These are phyloP conservation scores for Neodiprion pinetum DNA, from an alignment of 1,140 invertebrate genomes.

Conservation along the genomic window DNA sequence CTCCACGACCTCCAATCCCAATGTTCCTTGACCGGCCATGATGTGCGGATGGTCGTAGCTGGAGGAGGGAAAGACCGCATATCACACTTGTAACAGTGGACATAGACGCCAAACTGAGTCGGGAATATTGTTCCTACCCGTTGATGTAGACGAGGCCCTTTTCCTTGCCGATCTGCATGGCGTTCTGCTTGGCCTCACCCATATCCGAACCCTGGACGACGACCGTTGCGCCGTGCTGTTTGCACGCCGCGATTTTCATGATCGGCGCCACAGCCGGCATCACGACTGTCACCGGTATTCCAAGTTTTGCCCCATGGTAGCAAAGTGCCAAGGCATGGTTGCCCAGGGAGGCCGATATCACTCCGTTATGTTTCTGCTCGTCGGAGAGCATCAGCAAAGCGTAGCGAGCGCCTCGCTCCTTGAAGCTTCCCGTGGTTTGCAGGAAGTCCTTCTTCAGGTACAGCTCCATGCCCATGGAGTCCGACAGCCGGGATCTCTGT, in stretches of 20 bases:
- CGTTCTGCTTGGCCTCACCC: constrained; percentile 82
- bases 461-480: constrained; percentile 80
- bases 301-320: constrained; percentile 84
- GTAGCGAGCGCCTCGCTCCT: constrained; percentile 90
- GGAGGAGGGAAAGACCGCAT: constrained; percentile 30
- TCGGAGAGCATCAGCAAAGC: constrained; percentile 78
- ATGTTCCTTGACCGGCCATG: constrained; percentile 91
- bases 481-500: constrained; percentile 81
- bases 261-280: constrained; percentile 92
- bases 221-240: constrained; percentile 83
- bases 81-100: neutral
- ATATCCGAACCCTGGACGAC: constrained; percentile 86
- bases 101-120: neutral
- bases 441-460: constrained; percentile 94
- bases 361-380: constrained; percentile 77
- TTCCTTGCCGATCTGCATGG: constrained; percentile 77
- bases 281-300: constrained; percentile 88
- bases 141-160: constrained; percentile 82
- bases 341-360: constrained; percentile 91
- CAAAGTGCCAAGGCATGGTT: constrained; percentile 90
- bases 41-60: constrained; percentile 94
- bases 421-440: constrained; percentile 92
- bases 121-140: constrained; percentile 66
- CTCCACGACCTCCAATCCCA: constrained; percentile 90
- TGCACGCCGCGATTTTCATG: constrained; percentile 92